A percentile compares a stretch with the other conserved stretches of the same genome.
phyloP scores from a whole-genome alignment of 1,140 invertebrate species.

The Sarcophaga bullata region DNA sequence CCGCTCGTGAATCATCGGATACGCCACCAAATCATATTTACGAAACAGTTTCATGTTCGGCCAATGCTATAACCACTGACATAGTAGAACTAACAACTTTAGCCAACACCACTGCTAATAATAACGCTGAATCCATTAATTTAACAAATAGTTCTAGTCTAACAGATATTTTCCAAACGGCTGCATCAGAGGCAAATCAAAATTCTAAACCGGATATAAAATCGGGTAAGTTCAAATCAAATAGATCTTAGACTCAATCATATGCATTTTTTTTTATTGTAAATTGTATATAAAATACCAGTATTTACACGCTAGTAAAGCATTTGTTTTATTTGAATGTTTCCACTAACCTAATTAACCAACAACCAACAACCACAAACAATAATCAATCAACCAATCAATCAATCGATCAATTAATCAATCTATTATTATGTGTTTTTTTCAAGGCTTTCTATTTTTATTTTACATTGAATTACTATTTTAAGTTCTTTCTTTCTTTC shows the following conservation, averaged over 20 bases:
- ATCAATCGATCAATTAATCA: constrained; percentile 4
- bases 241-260: too few species aligned
- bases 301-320: not conserved
- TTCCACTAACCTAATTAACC: constrained; percentile 7
- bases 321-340: not conserved
- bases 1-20: constrained; percentile 56
- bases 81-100: constrained; percentile 13
- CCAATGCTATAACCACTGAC: not conserved
- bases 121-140: constrained; percentile 40
- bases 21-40: constrained; percentile 56
- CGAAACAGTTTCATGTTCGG: constrained; percentile 29
- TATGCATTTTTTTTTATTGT: too few species aligned
- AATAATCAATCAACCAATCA: not conserved
- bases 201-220: constrained; percentile 34
- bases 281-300: not conserved
- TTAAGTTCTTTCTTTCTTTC: not conserved
- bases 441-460: too few species aligned
- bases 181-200: constrained; percentile 17
- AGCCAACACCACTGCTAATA: not conserved
- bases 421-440: not conserved
- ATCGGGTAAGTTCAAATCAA: constrained; percentile 42
- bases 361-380: not conserved
- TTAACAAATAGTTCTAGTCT: constrained; percentile 35
- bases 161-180: constrained; percentile 23
- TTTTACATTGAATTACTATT: too few species aligned